These are phyloP conservation scores for Elysia crispata DNA, from an alignment of 2,888 invertebrate species.

Conservation along the genomic window DNA sequence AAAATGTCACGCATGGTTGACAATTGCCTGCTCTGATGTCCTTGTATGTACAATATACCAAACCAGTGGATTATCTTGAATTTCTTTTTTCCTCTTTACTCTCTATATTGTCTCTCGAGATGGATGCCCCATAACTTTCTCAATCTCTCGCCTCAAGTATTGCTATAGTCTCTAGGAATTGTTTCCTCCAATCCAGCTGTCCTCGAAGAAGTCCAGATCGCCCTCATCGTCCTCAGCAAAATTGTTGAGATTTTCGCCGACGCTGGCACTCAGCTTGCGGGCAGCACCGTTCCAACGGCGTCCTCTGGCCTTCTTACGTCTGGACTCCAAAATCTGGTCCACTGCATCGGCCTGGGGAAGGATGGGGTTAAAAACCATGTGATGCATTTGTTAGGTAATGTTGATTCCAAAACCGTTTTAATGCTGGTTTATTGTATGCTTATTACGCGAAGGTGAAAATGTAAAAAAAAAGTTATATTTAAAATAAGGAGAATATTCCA, in stretches of 20 bases:
- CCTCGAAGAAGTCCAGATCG: slow-evolving; percentile 50
- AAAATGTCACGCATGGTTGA: too few species aligned
- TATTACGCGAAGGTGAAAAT: too few species aligned
- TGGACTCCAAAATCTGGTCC: slow-evolving; percentile 55
- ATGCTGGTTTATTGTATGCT: too few species aligned
- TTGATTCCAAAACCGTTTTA: too few species aligned
- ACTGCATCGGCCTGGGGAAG: slow-evolving; percentile 51
- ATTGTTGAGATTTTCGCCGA: slow-evolving; percentile 55
- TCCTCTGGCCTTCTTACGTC: slow-evolving; percentile 53
- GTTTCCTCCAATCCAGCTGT: slow-evolving; percentile 53
- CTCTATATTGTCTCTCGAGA: not conserved
- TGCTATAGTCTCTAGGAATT: slow-evolving; percentile 16
- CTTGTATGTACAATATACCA: too few species aligned
- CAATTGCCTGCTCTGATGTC: too few species aligned
- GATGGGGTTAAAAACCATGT: too few species aligned
- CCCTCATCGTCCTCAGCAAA: slow-evolving; percentile 53
- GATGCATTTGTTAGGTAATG: too few species aligned
- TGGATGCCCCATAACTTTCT: not conserved
- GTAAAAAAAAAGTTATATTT: too few species aligned
- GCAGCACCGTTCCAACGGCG: slow-evolving; percentile 50
- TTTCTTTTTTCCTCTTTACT: too few species aligned
- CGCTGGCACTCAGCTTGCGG: slow-evolving; percentile 53
- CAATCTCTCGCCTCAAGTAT: not conserved
- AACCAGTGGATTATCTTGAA: too few species aligned
- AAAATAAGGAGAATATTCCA: not conserved